Evolutionary conservation across 2,797 vertebrate species (phyloP), one percentile per base, ranked within the genome.

Genomic region (Thamnophis elegans): DNA sequence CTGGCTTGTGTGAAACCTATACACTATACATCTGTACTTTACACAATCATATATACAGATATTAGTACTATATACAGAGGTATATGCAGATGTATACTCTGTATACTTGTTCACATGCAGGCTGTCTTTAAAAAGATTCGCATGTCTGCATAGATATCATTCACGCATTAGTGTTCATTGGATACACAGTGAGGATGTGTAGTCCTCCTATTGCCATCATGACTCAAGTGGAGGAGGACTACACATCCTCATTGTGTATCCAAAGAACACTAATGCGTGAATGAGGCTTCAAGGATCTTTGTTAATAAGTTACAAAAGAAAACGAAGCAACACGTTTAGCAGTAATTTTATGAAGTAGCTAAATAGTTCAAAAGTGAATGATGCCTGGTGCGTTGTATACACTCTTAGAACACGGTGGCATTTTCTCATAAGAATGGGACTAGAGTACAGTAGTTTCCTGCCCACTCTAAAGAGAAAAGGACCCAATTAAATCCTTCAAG

Each of bases 271-370:
- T 47, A 82, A 82, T 82, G 78, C 42, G 25, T 25, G 20, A 82
- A 82, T 47, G 78, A 82, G 73, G 20, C 73, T 82, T 82, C 42
- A 25, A 42, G 87, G 85, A 54, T 87, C 92, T 89, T 59, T 93
- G 58, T 60, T 89, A 92, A 85, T 93, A 92, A 62, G 58, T 92
- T 92, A 58, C 1, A 1, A 85, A n/a, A 53, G 85, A 93, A 65
- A 22, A 47, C 36, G 28, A 54, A 6, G 88, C 28, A 90, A 26
- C 58, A 62, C 62, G 90, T 88, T n/a, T 25, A 73, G 47, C 26
- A 78, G 88, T 78, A n/a, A 26, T 78, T 58, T 92, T 32, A 53
- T n/a, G 18, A 51, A 68, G 18, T 56, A 12, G 11, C 11, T 51
- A 53, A 65, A 26, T 20, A 36, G 7, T 65, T 22, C 18, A 87